Base-by-base conservation (phyloP, 2,888 invertebrate genomes). In the Oscheius sp. region DNA sequence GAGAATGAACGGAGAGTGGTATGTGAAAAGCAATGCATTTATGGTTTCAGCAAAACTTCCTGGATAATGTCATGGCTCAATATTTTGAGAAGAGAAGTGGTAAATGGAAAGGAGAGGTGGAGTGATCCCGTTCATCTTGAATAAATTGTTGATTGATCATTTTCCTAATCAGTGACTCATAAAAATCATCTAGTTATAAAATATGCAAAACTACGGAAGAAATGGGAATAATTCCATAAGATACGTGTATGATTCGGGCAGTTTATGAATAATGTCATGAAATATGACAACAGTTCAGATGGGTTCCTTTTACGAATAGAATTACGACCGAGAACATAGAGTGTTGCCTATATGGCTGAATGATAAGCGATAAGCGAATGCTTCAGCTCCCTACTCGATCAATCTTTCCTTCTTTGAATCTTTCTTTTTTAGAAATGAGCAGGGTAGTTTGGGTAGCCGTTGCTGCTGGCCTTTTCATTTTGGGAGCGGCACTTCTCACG, bases 401-500 rank as follows among this genome's bases (percentile, higher is more conserved):
- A 54, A 54, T 33, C 33, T 54, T 51, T 51, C 30, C 54, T 17
- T 24, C 17, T 54, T 20, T 54, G 24, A 54, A 22, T 36, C 50
- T 26, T n/a, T 20, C 30, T n/a, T 50, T 26, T 20, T 50, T 24
- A 12, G n/a, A 33, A 20, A 57, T 59, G 59, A 41, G 59, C 17
- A 17, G 44, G 9, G 44, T 59, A 14, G 38, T 26, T 26, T 59
- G 59, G 41, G 44, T 59, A 2, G 41, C 59, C 9, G 59, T 59
- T 26, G 51, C 70, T 26, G 44, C 38, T 8, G 70, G 70, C 33
- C 50, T 74, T 2, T 75, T 77, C 61, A 12, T 77, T 8, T 44
- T 77, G 38, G 78, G 78, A 26, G 72, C 68, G 17, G 68, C 61
- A 24, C 56, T 78, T 4, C 68, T 78, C 2, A 68, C 68, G 20